A percentile compares a stretch with the other conserved stretches of the same genome.
Conservation (phyloP, 1,140 invertebrate species). For the Aethina tumida region DNA sequence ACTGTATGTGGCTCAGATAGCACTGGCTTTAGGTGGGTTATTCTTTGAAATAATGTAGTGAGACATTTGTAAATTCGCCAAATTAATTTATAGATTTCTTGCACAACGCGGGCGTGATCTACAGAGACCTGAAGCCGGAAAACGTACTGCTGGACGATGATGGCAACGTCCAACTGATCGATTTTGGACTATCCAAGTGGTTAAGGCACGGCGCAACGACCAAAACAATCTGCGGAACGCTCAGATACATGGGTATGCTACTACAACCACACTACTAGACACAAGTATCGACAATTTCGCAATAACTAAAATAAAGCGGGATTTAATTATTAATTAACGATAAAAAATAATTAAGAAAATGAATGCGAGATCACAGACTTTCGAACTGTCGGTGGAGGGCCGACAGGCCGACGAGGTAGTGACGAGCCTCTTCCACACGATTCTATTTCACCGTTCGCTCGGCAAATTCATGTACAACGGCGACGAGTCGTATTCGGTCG, state of each 20-base stretch:
- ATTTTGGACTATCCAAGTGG: slow-evolving; percentile 94
- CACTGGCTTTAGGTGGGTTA: slow-evolving; percentile 65
- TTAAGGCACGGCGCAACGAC: slow-evolving; percentile 63
- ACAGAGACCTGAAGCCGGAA: slow-evolving; percentile 84
- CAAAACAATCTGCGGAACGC: slow-evolving; percentile 80
- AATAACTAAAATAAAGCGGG: too few species aligned
- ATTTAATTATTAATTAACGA: slow-evolving; percentile 4
- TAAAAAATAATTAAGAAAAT: slow-evolving; percentile 40
- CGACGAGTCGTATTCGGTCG: slow-evolving; percentile 89
- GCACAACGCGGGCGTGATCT: slow-evolving; percentile 83
- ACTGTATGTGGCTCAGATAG: slow-evolving; percentile 76
- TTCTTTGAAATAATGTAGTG: neutral
- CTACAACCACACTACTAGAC: slow-evolving; percentile 13
- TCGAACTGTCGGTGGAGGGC: slow-evolving; percentile 84
- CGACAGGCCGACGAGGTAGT: slow-evolving; percentile 92
- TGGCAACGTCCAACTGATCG: slow-evolving; percentile 72
- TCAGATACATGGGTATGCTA: slow-evolving; percentile 78
- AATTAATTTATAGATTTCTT: slow-evolving; percentile 63
- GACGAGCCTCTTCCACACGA: slow-evolving; percentile 87
- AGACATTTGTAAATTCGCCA: neutral
- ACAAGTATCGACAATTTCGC: slow-evolving; percentile 7
- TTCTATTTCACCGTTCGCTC: slow-evolving; percentile 86
- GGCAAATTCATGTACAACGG: slow-evolving; percentile 93
- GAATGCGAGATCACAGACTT: slow-evolving; percentile 82
- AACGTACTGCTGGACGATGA: slow-evolving; percentile 77